A percentile compares a stretch with the other conserved stretches of the same genome.
phyloP scores from a whole-genome alignment of 2,113 vertebrate species.

The Madoqua kirkii region DNA sequence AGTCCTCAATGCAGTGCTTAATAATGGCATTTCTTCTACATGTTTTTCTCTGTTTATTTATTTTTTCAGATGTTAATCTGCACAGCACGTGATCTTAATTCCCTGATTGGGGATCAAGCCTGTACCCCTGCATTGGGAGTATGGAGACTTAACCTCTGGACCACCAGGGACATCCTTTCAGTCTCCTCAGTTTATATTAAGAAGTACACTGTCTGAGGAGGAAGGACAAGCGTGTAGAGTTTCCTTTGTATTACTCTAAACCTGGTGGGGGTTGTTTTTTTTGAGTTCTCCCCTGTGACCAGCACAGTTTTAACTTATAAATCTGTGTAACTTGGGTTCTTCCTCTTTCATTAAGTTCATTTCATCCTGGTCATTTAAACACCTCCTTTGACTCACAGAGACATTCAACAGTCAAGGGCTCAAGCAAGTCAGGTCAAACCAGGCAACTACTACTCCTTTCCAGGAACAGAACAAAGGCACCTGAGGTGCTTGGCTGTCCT shows the following conservation, averaged over 20 bases:
- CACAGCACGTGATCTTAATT: not conserved
- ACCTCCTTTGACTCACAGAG: not conserved
- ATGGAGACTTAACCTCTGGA: not conserved
- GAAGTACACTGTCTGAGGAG: not conserved
- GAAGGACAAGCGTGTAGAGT: not conserved
- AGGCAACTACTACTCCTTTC: not conserved
- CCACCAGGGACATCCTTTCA: not conserved
- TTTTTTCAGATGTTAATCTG: not conserved
- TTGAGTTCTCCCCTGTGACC: not conserved
- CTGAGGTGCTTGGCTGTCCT: not conserved
- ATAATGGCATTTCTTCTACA: not conserved
- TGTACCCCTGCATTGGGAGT: not conserved
- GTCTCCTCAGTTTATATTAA: not conserved
- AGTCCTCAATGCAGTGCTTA: not conserved
- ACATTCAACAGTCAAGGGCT: not conserved
- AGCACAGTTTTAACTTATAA: not conserved
- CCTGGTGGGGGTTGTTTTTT: not conserved
- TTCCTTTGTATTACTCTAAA: not conserved
- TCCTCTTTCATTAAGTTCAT: not conserved
- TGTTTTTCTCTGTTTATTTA: not conserved
- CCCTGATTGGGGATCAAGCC: not conserved
- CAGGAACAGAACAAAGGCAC: not conserved
- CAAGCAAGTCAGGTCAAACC: not conserved
- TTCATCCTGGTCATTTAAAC: not conserved
- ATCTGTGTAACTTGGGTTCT: not conserved